Evolutionary conservation across 2,113 vertebrate species (phyloP).

Genomic region (Leucopsar rothschildi): DNA sequence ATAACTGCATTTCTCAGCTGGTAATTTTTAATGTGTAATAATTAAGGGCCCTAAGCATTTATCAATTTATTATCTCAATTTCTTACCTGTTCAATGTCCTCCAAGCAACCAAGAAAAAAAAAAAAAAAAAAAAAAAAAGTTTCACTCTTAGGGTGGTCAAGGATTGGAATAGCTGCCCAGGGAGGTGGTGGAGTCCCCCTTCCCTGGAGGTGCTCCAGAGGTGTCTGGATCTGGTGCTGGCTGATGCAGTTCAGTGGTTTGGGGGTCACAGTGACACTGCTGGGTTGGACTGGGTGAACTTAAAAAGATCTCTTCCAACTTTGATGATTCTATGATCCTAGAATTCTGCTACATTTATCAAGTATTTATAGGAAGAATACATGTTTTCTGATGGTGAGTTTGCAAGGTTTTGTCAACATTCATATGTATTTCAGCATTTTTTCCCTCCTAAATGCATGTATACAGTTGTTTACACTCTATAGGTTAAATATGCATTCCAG

Average conservation of each 20-base stretch:
- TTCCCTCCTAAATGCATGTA: not conserved
- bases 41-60: not conserved
- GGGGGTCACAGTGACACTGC: not conserved
- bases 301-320: not conserved
- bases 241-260: not conserved
- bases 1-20: not conserved
- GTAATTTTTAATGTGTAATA: not conserved
- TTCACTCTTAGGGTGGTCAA: not conserved
- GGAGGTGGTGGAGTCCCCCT: not conserved
- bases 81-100: not conserved
- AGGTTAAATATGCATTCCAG: not conserved
- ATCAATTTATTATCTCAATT: not conserved
- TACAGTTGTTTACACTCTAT: not conserved
- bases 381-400: not conserved
- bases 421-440: not conserved
- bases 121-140: too few species aligned
- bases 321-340: not conserved
- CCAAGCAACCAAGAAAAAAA: rapidly evolving
- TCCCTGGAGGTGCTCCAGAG: not conserved
- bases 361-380: not conserved
- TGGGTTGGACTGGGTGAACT: not conserved
- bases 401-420: not conserved
- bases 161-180: not conserved
- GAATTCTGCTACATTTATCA: not conserved
- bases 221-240: not conserved